These are phyloP conservation scores for Bombyx mandarina DNA, from an alignment of 1,140 invertebrate species.

Conservation along the genomic window DNA sequence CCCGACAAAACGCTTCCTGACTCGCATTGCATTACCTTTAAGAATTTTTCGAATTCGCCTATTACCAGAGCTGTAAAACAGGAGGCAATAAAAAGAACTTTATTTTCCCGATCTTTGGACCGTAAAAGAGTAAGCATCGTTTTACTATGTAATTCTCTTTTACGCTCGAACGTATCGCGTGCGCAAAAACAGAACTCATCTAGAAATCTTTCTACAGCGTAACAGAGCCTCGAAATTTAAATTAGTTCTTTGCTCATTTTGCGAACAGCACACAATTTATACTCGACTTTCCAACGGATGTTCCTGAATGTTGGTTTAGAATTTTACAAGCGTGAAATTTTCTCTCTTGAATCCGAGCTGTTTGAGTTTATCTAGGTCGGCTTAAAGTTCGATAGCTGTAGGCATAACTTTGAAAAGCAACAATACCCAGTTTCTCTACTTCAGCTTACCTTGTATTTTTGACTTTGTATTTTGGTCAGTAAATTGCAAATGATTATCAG, in stretches of 20 bases:
- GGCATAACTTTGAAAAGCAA: no score
- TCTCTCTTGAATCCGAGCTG: no score
- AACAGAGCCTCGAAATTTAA: slow-evolving; percentile 13
- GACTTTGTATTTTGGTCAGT: no score
- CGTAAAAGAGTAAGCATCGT: slow-evolving; percentile 29
- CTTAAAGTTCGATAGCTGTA: slow-evolving; percentile 5
- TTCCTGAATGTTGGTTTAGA: no score
- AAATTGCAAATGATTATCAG: no score
- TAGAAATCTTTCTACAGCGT: slow-evolving; percentile 10
- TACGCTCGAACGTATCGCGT: slow-evolving; percentile 18
- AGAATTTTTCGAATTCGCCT: slow-evolving; percentile 21
- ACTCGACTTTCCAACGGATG: no score
- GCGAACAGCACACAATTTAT: slow-evolving; percentile 3
- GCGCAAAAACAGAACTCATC: slow-evolving; percentile 19
- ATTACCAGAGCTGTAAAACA: slow-evolving; percentile 30
- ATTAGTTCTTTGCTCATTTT: slow-evolving; percentile 15
- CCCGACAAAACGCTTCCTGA: slow-evolving; percentile 2
- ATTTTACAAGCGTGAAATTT: no score
- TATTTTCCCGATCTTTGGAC: slow-evolving; percentile 30
- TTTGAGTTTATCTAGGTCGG: slow-evolving; percentile 5
- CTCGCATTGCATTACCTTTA: slow-evolving; percentile 7
- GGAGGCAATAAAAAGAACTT: slow-evolving; percentile 33
- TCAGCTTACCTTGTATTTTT: no score
- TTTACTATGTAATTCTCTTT: slow-evolving; percentile 31
- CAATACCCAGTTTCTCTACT: no score